phyloP scores from a whole-genome alignment of 2,113 vertebrate genomes.

The Bungarus multicinctus region DNA sequence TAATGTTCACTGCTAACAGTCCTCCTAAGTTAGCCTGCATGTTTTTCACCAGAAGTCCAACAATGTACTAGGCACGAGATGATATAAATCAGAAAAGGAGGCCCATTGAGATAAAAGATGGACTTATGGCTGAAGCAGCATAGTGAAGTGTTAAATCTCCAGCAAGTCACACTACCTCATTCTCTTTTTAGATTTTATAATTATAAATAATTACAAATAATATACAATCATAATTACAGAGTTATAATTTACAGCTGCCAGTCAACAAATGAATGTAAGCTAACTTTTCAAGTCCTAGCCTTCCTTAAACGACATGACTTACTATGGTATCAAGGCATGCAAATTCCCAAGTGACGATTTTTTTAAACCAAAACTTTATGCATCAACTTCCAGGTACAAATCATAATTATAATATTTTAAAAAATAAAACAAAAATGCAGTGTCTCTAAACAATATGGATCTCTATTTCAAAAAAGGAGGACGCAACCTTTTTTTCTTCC shows the following conservation, averaged over 20 bases:
- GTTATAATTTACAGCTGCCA: background rate
- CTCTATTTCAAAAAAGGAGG: background rate
- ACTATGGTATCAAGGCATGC: background rate
- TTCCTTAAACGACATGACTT: too few species aligned
- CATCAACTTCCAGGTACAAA: background rate
- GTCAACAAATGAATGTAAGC: background rate
- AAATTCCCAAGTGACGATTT: background rate
- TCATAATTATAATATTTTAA: background rate
- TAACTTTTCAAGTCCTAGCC: background rate
- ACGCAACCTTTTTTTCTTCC: conserved; percentile 84
- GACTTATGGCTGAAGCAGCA: too few species aligned
- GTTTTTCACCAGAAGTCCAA: background rate
- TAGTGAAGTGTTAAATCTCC: background rate
- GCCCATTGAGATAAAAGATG: background rate
- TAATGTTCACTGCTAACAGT: background rate
- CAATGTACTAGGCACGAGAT: background rate
- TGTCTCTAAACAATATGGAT: background rate
- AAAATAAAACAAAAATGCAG: background rate
- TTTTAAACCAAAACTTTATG: background rate
- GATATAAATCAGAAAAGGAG: background rate
- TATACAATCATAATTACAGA: background rate
- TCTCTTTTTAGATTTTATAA: background rate
- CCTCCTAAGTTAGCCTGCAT: background rate
- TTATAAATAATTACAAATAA: background rate
- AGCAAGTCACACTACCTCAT: background rate